These are phyloP conservation scores for Porites rus DNA, from an alignment of 92 coral and sea anemone genomes.

Conservation along the genomic window DNA sequence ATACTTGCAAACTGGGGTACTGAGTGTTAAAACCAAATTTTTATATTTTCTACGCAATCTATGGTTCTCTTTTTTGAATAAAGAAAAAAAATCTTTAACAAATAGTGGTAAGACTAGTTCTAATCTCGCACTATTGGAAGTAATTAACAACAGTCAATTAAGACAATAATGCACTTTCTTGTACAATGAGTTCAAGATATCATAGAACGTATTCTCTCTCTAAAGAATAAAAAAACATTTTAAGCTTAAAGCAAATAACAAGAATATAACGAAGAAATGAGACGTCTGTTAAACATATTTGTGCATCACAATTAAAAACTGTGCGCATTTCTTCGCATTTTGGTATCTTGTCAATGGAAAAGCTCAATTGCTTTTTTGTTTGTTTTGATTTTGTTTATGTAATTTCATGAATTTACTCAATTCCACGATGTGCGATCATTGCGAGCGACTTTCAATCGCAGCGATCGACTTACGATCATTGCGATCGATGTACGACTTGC, in stretches of 20 bases:
- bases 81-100: not conserved
- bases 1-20: not conserved
- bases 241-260: not conserved
- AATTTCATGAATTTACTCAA: too few relatives aligned
- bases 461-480: too few relatives aligned
- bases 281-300: not conserved
- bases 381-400: too few relatives aligned
- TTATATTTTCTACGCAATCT: too few relatives aligned
- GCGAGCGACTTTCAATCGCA: too few relatives aligned
- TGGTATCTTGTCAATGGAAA: slow-evolving; percentile 3
- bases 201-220: not conserved
- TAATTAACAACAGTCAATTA: too few relatives aligned
- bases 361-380: too few relatives aligned
- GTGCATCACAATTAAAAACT: not conserved
- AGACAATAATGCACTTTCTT: too few relatives aligned
- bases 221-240: not conserved
- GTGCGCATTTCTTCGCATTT: not conserved
- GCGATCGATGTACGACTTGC: too few relatives aligned
- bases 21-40: not conserved
- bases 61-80: not conserved
- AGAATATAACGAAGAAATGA: not conserved
- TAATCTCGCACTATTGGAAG: too few relatives aligned
- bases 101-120: not conserved
- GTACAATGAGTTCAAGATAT: not conserved
- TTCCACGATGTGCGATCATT: too few relatives aligned